Conservation (phyloP, 1,140 invertebrate genomes). For the Drosophila mauritiana region DNA sequence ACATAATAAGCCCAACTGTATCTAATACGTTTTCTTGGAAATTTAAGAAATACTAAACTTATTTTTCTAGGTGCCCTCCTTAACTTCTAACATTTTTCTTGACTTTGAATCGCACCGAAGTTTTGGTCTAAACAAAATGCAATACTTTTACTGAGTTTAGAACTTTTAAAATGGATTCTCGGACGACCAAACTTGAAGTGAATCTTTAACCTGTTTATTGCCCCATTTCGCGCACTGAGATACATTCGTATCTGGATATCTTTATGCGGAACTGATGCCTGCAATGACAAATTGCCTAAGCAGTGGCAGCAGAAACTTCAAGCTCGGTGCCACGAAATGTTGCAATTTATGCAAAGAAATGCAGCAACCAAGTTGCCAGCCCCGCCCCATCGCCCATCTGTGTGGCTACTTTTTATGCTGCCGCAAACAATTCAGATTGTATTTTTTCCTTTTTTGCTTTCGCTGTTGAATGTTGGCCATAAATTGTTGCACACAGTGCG, state of each 20-base stretch:
- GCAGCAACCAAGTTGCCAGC: constrained; percentile 35
- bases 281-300: constrained; percentile 80
- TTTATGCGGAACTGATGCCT: constrained; percentile 36
- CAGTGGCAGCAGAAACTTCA: constrained; percentile 41
- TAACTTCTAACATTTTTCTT: constrained; percentile 9
- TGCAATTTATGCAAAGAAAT: constrained; percentile 83
- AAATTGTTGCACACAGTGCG: constrained; percentile 79
- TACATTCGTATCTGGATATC: constrained; percentile 64
- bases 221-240: constrained; percentile 14
- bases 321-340: constrained; percentile 60
- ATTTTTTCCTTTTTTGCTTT: constrained; percentile 26
- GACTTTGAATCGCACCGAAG: constrained; percentile 17
- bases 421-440: constrained; percentile 79
- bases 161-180: constrained; percentile 18
- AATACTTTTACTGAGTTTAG: constrained; percentile 4
- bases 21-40: too few species aligned
- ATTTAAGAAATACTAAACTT: neutral
- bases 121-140: constrained; percentile 11
- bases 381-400: constrained; percentile 16
- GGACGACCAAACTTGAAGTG: constrained; percentile 9
- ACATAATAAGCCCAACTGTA: too few species aligned
- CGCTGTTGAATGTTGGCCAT: constrained; percentile 73
- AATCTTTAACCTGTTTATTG: constrained; percentile 21
- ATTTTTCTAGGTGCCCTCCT: neutral
- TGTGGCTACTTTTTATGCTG: constrained; percentile 80